Percentiles rank a stretch among this genome's conserved stretches.
Conservation (phyloP, 2,113 vertebrate genomes). For the Aythya baeri region DNA sequence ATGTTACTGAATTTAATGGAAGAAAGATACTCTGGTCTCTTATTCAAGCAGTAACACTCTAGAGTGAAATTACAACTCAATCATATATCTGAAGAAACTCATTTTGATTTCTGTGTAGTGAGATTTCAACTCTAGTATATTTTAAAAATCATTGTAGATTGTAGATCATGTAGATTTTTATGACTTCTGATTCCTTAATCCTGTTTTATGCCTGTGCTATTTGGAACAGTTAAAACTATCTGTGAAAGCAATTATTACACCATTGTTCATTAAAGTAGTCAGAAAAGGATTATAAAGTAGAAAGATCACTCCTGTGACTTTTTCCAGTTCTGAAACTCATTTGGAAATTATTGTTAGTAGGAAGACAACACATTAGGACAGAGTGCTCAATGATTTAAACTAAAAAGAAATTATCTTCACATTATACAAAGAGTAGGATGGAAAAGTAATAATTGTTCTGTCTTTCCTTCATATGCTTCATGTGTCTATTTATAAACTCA, state of each 20-base stretch:
- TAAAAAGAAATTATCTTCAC: background rate
- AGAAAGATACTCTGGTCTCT: background rate
- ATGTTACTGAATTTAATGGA: background rate
- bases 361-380: background rate
- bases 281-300: background rate
- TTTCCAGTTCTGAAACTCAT: slow-evolving; percentile 3
- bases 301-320: background rate
- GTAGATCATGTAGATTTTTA: background rate
- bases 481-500: background rate
- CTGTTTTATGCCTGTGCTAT: background rate
- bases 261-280: background rate
- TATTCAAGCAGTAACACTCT: background rate
- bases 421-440: background rate
- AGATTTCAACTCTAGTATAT: background rate
- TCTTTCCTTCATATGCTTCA: background rate
- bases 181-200: background rate
- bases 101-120: background rate
- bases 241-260: background rate
- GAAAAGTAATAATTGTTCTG: background rate
- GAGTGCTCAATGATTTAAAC: background rate
- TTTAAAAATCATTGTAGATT: background rate
- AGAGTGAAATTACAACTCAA: background rate
- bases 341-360: background rate
- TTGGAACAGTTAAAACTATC: background rate
- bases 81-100: background rate